Conservation (phyloP, 2,113 vertebrate genomes). For the Dendrocopos noguchii region DNA sequence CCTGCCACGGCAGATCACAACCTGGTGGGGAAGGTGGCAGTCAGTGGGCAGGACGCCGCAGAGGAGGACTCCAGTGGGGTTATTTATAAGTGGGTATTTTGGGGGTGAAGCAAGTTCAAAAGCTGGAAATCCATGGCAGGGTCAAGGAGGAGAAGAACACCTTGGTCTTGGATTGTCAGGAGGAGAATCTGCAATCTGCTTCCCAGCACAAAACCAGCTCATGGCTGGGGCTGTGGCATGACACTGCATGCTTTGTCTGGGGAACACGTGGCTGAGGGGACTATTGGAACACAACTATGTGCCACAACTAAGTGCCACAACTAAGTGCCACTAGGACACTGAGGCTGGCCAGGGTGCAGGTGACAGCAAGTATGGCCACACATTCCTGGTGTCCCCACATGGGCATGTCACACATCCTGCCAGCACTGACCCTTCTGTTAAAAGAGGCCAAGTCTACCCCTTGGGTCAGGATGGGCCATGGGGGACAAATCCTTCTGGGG, state of each 20-base stretch:
- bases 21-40: background rate
- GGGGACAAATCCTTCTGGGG: rapidly evolving
- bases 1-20: rapidly evolving
- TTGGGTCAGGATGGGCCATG: background rate
- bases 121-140: background rate
- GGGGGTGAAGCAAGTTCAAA: background rate
- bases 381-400: rapidly evolving
- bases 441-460: background rate
- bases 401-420: background rate
- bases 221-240: rapidly evolving
- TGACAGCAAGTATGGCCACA: rapidly evolving
- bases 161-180: background rate
- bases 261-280: rapidly evolving
- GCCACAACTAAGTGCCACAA: too few relatives aligned
- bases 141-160: background rate
- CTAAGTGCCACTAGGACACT: background rate
- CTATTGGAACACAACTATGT: rapidly evolving
- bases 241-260: rapidly evolving
- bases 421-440: background rate
- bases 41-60: background rate
- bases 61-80: background rate
- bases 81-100: background rate
- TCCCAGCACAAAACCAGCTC: background rate
- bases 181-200: rapidly evolving
- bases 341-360: background rate